Percentiles rank a stretch among this genome's conserved stretches.
phyloP scores from a whole-genome alignment of 2,113 vertebrate species.

The Pao palembangensis region DNA sequence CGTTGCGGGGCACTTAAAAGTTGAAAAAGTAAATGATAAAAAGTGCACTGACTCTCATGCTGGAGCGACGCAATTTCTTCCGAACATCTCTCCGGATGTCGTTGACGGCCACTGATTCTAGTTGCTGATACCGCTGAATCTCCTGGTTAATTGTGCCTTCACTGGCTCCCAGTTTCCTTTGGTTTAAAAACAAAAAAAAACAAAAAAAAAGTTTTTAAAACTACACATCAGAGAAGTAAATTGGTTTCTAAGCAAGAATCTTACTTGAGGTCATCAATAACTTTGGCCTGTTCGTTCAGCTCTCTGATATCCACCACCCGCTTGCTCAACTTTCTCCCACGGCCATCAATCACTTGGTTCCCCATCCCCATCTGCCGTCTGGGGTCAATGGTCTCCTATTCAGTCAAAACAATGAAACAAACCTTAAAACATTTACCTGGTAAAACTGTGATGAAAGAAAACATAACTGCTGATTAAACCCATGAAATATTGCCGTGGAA shows the following conservation, averaged over 20 bases:
- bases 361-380: constrained; percentile 77
- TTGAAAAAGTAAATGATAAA: no score
- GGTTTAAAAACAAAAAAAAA: background rate
- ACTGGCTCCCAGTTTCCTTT: constrained; percentile 94
- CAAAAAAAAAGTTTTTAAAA: background rate
- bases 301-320: constrained; percentile 95
- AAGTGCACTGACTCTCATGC: constrained; percentile 86
- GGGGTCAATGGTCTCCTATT: constrained; percentile 85
- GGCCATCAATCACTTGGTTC: constrained; percentile 79
- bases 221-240: background rate
- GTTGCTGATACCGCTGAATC: constrained; percentile 95
- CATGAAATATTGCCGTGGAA: background rate
- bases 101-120: constrained; percentile 96
- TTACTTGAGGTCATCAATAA: constrained; percentile 98
- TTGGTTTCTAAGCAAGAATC: constrained; percentile 23
- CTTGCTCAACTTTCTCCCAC: constrained; percentile 89
- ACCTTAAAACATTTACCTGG: background rate
- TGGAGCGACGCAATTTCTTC: constrained; percentile 94
- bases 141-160: constrained; percentile 99
- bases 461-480: constrained; percentile 1
- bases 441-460: background rate
- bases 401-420: constrained; percentile 18
- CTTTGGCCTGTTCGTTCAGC: constrained; percentile 97
- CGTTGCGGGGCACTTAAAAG: no score
- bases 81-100: constrained; percentile 95